Percentiles rank a stretch among this genome's conserved stretches.
Evolutionary conservation across 92 coral and sea anemone genomes (phyloP).

Genomic region (Blastomussa wellsi): DNA sequence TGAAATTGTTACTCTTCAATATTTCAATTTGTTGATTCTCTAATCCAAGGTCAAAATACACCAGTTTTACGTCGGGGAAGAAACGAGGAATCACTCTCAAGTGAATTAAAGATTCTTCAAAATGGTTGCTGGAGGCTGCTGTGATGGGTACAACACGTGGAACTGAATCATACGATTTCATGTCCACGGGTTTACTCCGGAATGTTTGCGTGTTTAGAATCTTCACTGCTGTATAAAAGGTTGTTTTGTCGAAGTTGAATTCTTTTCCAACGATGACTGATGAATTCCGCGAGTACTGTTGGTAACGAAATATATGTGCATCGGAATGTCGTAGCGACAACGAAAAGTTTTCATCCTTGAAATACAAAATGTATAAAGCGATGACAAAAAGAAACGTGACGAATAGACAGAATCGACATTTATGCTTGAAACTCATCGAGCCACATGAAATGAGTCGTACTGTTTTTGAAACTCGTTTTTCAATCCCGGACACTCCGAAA

Average conservation of each 20-base stretch:
- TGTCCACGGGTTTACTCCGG: not conserved
- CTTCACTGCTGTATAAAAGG: not conserved
- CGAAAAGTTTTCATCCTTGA: not conserved
- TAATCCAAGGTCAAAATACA: conserved; percentile 61
- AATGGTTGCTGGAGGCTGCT: conserved; percentile 54
- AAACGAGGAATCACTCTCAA: conserved; percentile 20
- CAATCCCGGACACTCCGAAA: too few species aligned
- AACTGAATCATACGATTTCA: not conserved
- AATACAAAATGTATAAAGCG: not conserved
- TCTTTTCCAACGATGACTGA: not conserved
- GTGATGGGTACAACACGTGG: conserved; percentile 25
- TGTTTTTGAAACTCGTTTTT: too few species aligned
- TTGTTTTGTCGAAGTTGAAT: not conserved
- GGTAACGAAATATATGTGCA: not conserved
- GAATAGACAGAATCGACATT: too few species aligned
- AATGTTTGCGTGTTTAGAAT: not conserved
- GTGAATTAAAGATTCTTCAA: conserved; percentile 18
- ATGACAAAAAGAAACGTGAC: not conserved
- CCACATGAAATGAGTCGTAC: too few species aligned
- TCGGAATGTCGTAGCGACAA: not conserved
- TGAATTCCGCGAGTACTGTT: not conserved
- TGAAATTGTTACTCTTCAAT: conserved; percentile 6
- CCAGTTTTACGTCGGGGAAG: conserved; percentile 25
- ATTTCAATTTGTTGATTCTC: not conserved
- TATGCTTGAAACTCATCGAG: too few species aligned